Evolutionary conservation across 1,140 invertebrate genomes (phyloP).

Genomic region (Zaprionus inermis): DNA sequence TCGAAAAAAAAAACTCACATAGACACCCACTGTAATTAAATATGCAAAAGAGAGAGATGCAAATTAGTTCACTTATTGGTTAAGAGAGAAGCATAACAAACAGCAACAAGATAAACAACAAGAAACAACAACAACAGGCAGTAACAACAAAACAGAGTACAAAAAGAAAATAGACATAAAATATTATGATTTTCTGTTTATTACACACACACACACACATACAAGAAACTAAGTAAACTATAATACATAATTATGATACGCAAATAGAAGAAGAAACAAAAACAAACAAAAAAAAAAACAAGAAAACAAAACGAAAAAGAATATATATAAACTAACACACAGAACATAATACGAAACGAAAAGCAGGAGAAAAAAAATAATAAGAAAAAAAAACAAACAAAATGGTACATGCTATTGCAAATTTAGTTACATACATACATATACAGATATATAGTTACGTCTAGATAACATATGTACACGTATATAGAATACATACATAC

Average conservation of each 20-base stretch:
- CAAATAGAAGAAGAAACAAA: conserved; percentile 20
- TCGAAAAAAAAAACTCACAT: conserved; percentile 28
- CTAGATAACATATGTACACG: conserved; percentile 21
- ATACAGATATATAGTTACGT: conserved; percentile 2
- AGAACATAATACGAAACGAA: conserved; percentile 3
- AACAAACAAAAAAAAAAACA: conserved; percentile 17
- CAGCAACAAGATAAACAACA: conserved; percentile 34
- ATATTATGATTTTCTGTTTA: conserved; percentile 64
- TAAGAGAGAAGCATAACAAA: conserved; percentile 50
- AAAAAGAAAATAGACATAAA: conserved; percentile 74
- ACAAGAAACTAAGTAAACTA: conserved; percentile 27
- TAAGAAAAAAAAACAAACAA: conserved; percentile 20
- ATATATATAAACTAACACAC: conserved; percentile 27
- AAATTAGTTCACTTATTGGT: conserved; percentile 68
- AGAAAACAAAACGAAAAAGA: conserved; percentile 25
- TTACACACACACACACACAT: conserved; percentile 45
- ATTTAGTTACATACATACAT: conserved; percentile 31
- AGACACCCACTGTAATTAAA: conserved; percentile 70
- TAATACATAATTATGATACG: conserved; percentile 15
- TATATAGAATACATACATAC: conserved; percentile 20
- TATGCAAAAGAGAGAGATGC: conserved; percentile 41
- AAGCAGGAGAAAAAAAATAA: conserved; percentile 6
- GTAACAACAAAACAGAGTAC: conserved; percentile 62
- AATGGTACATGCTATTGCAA: conserved; percentile 41
- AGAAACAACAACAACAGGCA: conserved; percentile 35